Evolutionary conservation across 2,888 invertebrate genomes (phyloP).

Genomic region (Crocallis elinguaria): DNA sequence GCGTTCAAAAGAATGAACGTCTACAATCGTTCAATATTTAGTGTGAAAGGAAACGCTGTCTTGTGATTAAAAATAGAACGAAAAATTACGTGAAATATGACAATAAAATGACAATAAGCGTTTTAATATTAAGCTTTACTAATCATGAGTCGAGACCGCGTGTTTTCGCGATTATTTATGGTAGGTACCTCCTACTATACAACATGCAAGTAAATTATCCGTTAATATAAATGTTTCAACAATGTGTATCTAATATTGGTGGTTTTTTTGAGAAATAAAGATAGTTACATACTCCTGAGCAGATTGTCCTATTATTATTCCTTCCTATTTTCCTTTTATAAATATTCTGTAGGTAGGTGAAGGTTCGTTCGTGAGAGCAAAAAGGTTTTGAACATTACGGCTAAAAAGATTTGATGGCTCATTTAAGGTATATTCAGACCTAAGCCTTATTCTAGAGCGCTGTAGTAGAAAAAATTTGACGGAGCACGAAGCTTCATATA

Average conservation of each 20-base stretch:
- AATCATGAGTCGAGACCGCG: background rate
- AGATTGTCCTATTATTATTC: constrained; percentile 63
- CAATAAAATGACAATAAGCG: constrained; percentile 6
- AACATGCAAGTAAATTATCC: constrained; percentile 16
- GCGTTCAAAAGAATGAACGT: constrained; percentile 2
- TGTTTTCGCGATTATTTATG: constrained; percentile 7
- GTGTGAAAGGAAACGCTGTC: background rate
- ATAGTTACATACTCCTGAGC: constrained; percentile 82
- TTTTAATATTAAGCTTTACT: constrained; percentile 8
- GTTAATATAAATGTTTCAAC: constrained; percentile 53
- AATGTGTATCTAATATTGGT: constrained; percentile 75
- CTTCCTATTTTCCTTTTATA: background rate
- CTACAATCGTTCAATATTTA: background rate
- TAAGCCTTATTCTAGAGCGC: too few species aligned
- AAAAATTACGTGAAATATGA: constrained; percentile 3
- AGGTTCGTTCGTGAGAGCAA: too few species aligned
- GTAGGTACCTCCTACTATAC: background rate
- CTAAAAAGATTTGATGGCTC: too few species aligned
- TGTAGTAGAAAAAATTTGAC: too few species aligned
- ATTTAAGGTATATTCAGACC: too few species aligned
- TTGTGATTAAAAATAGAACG: constrained; percentile 5
- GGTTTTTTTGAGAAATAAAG: constrained; percentile 80
- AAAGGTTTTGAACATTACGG: too few species aligned
- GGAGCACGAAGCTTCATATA: too few species aligned
- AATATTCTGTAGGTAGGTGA: too few species aligned